Evolutionary conservation across 1,140 invertebrate genomes (phyloP).

Genomic region (Drosophila pallidifrons): DNA sequence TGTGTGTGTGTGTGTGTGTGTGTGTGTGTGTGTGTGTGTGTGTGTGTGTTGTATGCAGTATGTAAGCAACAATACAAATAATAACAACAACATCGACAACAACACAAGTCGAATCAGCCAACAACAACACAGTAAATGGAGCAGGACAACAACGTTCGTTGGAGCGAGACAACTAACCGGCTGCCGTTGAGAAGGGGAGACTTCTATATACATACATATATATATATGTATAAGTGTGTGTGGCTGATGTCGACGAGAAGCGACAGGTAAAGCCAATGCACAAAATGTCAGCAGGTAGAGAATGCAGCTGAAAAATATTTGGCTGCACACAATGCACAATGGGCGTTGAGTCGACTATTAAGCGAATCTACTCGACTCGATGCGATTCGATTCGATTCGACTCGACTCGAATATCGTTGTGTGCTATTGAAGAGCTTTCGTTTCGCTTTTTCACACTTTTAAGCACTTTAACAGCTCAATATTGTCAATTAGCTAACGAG

Average conservation of each 20-base stretch:
- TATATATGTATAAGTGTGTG: not conserved
- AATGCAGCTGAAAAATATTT: slow-evolving; percentile 43
- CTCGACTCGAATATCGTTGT: slow-evolving; percentile 16
- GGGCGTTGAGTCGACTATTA: slow-evolving; percentile 34
- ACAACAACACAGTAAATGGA: slow-evolving; percentile 19
- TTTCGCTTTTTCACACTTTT: slow-evolving; percentile 14
- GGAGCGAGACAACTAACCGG: not conserved
- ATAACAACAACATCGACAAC: slow-evolving; percentile 31
- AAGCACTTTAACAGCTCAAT: slow-evolving; percentile 17
- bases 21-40: not conserved
- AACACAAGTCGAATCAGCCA: slow-evolving; percentile 16
- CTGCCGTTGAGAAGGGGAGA: too few species aligned
- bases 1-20: not conserved
- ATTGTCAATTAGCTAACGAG: slow-evolving; percentile 20
- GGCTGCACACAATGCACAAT: slow-evolving; percentile 36
- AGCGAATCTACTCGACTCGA: slow-evolving; percentile 20
- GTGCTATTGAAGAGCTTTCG: slow-evolving; percentile 25
- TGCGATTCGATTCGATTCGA: slow-evolving; percentile 5
- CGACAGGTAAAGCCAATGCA: slow-evolving; percentile 71
- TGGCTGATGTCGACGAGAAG: slow-evolving; percentile 37
- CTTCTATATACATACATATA: not conserved
- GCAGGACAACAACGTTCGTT: not conserved
- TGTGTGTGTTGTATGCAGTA: not conserved
- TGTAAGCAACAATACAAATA: slow-evolving; percentile 34
- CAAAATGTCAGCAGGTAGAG: slow-evolving; percentile 57